Evolutionary conservation across 1,140 invertebrate genomes (phyloP).

Genomic region (Grapholita molesta): DNA sequence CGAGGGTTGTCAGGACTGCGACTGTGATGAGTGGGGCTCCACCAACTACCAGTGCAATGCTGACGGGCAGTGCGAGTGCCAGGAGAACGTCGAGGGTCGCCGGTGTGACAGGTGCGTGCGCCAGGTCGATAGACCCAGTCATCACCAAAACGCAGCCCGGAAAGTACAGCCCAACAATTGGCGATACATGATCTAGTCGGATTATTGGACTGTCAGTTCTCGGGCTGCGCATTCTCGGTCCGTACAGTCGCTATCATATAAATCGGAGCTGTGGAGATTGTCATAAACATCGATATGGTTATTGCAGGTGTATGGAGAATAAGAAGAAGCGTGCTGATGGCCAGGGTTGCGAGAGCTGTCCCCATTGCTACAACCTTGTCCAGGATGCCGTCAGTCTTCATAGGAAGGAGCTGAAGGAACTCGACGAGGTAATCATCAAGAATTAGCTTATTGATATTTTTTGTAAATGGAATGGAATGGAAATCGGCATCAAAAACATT

Average conservation of each 20-base stretch:
- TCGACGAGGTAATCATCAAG: constrained; percentile 79
- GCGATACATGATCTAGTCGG: no score
- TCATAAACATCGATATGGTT: no score
- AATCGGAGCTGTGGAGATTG: no score
- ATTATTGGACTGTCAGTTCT: no score
- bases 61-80: constrained; percentile 92
- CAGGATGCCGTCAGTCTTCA: constrained; percentile 92
- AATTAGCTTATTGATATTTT: no score
- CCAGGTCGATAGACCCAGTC: no score
- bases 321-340: constrained; percentile 87
- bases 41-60: constrained; percentile 89
- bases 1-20: constrained; percentile 91
- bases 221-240: no score
- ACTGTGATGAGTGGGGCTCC: constrained; percentile 95
- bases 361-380: constrained; percentile 95
- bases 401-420: constrained; percentile 84
- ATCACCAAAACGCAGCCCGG: no score
- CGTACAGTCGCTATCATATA: no score
- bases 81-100: constrained; percentile 93
- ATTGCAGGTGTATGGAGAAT: constrained; percentile 91
- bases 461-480: no score
- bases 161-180: no score
- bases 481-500: no score
- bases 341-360: constrained; percentile 92
- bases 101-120: constrained; percentile 90